Evolutionary conservation across 2,888 invertebrate species (phyloP).

Genomic region (Perizoma flavofasciatum): DNA sequence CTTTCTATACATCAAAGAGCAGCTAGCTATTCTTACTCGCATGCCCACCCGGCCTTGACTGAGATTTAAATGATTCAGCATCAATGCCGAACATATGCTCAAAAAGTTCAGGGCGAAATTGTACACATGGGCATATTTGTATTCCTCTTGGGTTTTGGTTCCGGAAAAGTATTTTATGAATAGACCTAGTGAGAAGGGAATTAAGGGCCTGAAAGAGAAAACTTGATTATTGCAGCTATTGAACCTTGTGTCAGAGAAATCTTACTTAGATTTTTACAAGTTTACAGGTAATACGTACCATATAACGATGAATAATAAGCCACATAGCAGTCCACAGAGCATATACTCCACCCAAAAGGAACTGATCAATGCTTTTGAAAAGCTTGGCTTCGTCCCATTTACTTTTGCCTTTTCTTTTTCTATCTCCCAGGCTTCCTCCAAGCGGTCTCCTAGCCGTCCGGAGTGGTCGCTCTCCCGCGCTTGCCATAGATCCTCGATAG

Average conservation of each 20-base stretch:
- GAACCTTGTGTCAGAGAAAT: no score
- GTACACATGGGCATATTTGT: slow-evolving; percentile 86
- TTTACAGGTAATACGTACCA: slow-evolving; percentile 69
- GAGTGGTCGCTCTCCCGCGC: slow-evolving; percentile 85
- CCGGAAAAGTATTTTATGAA: slow-evolving; percentile 86
- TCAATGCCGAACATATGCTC: slow-evolving; percentile 82
- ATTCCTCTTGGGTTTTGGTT: slow-evolving; percentile 70
- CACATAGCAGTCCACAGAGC: slow-evolving; percentile 83
- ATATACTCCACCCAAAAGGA: slow-evolving; percentile 85
- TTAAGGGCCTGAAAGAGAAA: slow-evolving; percentile 82
- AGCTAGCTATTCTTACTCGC: slow-evolving; percentile 90
- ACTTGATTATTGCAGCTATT: not conserved
- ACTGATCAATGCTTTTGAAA: slow-evolving; percentile 83
- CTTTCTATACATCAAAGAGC: slow-evolving; percentile 93
- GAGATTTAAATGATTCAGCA: slow-evolving; percentile 86
- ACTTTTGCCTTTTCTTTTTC: slow-evolving; percentile 79
- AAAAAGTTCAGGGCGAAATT: slow-evolving; percentile 85
- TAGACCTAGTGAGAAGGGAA: slow-evolving; percentile 85
- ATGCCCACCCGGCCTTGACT: slow-evolving; percentile 88
- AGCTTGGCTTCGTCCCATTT: slow-evolving; percentile 82
- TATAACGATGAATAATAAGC: slow-evolving; percentile 82
- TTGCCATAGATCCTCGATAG: slow-evolving; percentile 86
- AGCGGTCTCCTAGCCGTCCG: slow-evolving; percentile 85
- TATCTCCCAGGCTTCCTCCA: slow-evolving; percentile 87
- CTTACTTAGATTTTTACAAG: no score